Evolutionary conservation across 30 jellyfish, hydroid and myxozoan genomes (phyloP), one percentile per base, ranked within the genome.

Genomic region (Clytia hemisphaerica): DNA sequence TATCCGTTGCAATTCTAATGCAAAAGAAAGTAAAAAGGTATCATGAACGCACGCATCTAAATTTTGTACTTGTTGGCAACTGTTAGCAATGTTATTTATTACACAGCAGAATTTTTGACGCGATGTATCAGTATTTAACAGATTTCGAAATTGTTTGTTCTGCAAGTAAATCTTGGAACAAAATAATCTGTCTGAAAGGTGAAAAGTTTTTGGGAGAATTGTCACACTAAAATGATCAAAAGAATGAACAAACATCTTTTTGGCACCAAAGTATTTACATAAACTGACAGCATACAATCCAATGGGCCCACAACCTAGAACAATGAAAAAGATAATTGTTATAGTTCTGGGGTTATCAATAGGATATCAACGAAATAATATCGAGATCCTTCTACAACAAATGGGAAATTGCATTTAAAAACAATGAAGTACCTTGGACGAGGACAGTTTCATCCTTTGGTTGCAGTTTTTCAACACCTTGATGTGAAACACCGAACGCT

Each of bases 401-500:
- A n/a, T n/a, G n/a, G n/a, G n/a, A n/a, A n/a, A n/a, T n/a, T n/a
- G n/a, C n/a, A n/a, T n/a, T n/a, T n/a, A n/a, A 16, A 4, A 61
- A 29, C 75, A 4, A n/a, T 37, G 9, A 10, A 5, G 12, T 55
- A 76, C 90, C 90, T 76, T 76, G 90, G 2, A 76, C 75, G 14
- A 76, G 64, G 3, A 76, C 90, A 0, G 83, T 76, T 26, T 76
- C 90, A 14, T 64, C 58, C 10, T 26, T 19, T 31, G 82, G 80
- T 6, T 63, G 24, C 28, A 76, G 19, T 62, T 45, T 75, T 45
- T 76, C 90, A 40, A 51, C 73, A 27, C 75, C 90, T 29, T 76
- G 82, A 18, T 76, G 90, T 12, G 90, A 76, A 45, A 76, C 90
- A n/a, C 90, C 90, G 49, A 76, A 64, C 5, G 90, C 90, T 76